These are phyloP conservation scores for Globodera rostochiensis DNA, from an alignment of 1,140 invertebrate genomes.

Conservation along the genomic window DNA sequence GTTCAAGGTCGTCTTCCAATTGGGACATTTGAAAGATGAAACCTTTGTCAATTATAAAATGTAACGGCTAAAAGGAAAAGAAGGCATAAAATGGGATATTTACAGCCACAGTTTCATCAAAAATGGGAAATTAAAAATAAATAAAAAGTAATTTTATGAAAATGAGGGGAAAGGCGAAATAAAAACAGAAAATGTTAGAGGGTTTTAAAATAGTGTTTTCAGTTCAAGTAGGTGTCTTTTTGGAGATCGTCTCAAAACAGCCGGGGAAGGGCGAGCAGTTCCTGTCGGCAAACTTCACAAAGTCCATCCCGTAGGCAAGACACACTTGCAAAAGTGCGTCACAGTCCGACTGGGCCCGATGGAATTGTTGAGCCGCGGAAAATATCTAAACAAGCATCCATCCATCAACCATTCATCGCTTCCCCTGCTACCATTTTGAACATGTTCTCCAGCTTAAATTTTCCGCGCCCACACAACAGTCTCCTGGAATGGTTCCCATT, in stretches of 20 bases:
- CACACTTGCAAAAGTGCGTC: slow-evolving; percentile 34
- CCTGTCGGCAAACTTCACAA: slow-evolving; percentile 31
- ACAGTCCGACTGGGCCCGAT: slow-evolving; percentile 31
- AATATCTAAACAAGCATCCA: slow-evolving; percentile 11
- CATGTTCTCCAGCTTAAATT: slow-evolving; percentile 2
- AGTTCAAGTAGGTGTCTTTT: not conserved
- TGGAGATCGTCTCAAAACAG: not conserved
- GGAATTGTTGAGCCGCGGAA: not conserved
- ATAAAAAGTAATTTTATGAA: not conserved
- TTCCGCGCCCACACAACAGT: slow-evolving; percentile 1
- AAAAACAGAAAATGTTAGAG: not conserved
- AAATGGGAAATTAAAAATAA: not conserved
- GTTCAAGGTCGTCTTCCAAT: slow-evolving; percentile 38
- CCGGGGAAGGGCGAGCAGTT: not conserved
- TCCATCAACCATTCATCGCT: no score
- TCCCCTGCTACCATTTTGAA: not conserved
- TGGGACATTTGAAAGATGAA: slow-evolving; percentile 9
- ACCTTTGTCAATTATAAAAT: not conserved
- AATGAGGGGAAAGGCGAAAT: not conserved
- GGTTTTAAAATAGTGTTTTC: not conserved
- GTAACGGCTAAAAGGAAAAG: not conserved
- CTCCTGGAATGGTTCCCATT: slow-evolving; percentile 16
- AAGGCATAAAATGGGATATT: no score
- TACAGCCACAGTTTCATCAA: no score
- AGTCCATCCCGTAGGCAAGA: slow-evolving; percentile 34